Percentiles rank a stretch among this genome's conserved stretches.
Conservation (phyloP, 2,888 invertebrate genomes). For the Deroplatys truncata region DNA sequence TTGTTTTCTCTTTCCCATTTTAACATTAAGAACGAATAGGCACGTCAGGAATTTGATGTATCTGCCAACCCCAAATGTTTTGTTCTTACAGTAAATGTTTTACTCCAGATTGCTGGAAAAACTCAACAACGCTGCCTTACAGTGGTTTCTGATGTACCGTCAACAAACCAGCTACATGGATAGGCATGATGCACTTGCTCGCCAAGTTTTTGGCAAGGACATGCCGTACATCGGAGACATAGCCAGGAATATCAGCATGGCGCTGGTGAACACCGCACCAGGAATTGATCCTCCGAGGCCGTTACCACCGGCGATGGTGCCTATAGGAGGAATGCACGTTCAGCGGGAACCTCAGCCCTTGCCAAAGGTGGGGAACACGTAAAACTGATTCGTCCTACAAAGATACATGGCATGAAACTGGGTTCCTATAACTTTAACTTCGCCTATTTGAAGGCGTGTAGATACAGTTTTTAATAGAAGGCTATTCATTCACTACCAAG, state of each 20-base stretch:
- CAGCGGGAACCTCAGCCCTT: slow-evolving; percentile 47
- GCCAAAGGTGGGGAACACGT: slow-evolving; percentile 41
- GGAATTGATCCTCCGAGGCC: slow-evolving; percentile 55
- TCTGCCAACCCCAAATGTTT: too few species aligned
- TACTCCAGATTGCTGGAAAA: neutral
- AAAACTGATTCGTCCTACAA: too few species aligned
- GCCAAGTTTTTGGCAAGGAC: neutral
- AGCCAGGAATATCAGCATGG: slow-evolving; percentile 39
- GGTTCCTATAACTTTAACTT: too few species aligned
- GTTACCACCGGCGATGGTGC: slow-evolving; percentile 51
- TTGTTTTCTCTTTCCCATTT: too few species aligned
- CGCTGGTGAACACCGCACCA: slow-evolving; percentile 55
- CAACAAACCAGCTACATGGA: neutral
- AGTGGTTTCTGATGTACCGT: neutral
- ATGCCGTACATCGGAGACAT: neutral
- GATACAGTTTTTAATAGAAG: too few species aligned
- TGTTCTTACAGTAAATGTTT: too few species aligned
- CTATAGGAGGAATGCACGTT: slow-evolving; percentile 55
- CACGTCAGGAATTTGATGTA: too few species aligned
- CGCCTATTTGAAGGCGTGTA: too few species aligned
- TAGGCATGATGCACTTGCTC: neutral
- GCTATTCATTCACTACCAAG: neutral
- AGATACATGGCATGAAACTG: too few species aligned
- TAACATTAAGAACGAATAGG: too few species aligned
- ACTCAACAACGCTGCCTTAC: neutral